Base-by-base conservation (phyloP, 1,140 invertebrate species). In the Andrena cerasifolii region DNA sequence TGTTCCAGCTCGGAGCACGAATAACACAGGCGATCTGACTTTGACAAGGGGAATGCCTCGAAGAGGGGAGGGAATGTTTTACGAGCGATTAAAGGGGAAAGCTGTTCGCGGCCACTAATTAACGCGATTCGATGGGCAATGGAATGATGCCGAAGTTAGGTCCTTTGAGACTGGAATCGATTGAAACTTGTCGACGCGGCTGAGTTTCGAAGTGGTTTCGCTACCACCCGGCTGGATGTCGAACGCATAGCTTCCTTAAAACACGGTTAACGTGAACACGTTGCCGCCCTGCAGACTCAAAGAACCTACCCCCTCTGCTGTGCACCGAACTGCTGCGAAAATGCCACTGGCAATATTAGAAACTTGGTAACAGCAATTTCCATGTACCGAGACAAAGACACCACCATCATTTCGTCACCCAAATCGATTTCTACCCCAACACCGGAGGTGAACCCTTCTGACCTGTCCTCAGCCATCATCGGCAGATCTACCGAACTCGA, bases 91-190 rank as follows among this genome's bases (percentile, higher is more conserved):
- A 36, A 53, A 24, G 33, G 24, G 10, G 59, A 63, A 73, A 65
- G 33, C 8, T 18, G 54, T 51, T 10, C 43, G 36, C 7, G 18
- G 31, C 16, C 67, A 62, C 74, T 83, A 83, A 83, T 83, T 83
- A 83, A 78, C 40, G 66, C 62, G 26, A 45, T n/a, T 33, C 49
- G 51, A 58, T 47, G 53, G 65, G 24, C 33, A 62, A 36, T 77
- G 33, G 62, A 62, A 78, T 43, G 47, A 45, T 31, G 43, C 40
- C 21, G 33, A 40, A 58, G 47, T 31, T 72, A 26, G 18, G 21
- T 33, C 43, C 56, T 59, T 40, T 33, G 54, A 72, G 28, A 65
- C 43, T 0, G 59, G 67, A 73, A 81, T 45, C 59, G 47, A 76
- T 53, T 26, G 31, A 51, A 78, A 62, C 40, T 77, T 14, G 45